Evolutionary conservation across 2,113 vertebrate species (phyloP).

Genomic region (Lepisosteus osseus): DNA sequence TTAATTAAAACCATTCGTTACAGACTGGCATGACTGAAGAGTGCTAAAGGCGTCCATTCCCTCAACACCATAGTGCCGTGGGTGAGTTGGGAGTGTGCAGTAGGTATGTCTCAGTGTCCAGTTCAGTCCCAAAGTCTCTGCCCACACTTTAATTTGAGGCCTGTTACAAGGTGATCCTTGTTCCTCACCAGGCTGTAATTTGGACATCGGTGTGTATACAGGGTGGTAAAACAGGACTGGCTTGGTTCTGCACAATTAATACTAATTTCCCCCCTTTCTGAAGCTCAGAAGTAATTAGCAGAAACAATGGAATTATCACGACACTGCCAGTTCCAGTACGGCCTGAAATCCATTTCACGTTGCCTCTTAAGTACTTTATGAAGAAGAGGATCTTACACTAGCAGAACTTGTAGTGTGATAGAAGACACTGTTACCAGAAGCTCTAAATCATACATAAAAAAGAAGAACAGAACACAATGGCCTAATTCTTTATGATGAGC

Average conservation of each 20-base stretch:
- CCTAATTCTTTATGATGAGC: constrained; percentile 5
- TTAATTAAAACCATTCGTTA: too few relatives aligned
- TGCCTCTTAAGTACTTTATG: constrained; percentile 55
- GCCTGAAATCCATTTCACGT: constrained; percentile 37
- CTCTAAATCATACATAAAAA: too few relatives aligned
- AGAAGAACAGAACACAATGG: background rate
- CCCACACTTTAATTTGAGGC: constrained; percentile 51
- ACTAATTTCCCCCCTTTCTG: constrained; percentile 53
- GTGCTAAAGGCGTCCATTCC: too few relatives aligned
- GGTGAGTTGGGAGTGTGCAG: too few relatives aligned
- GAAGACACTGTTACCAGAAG: too few relatives aligned
- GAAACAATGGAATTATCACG: constrained; percentile 52
- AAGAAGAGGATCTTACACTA: constrained; percentile 4
- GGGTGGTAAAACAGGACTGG: constrained; percentile 46
- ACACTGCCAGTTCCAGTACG: constrained; percentile 59
- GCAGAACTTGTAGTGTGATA: too few relatives aligned
- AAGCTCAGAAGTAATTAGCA: constrained; percentile 57
- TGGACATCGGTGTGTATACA: constrained; percentile 57
- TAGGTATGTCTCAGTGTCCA: too few relatives aligned
- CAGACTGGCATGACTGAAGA: too few relatives aligned
- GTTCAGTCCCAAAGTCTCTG: constrained; percentile 4
- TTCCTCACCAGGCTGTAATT: constrained; percentile 55
- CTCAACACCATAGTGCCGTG: too few relatives aligned
- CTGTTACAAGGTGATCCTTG: constrained; percentile 55
- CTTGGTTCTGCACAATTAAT: constrained; percentile 57